phyloP scores from a whole-genome alignment of 2,888 invertebrate species.

The Oxyscelio sp. region DNA sequence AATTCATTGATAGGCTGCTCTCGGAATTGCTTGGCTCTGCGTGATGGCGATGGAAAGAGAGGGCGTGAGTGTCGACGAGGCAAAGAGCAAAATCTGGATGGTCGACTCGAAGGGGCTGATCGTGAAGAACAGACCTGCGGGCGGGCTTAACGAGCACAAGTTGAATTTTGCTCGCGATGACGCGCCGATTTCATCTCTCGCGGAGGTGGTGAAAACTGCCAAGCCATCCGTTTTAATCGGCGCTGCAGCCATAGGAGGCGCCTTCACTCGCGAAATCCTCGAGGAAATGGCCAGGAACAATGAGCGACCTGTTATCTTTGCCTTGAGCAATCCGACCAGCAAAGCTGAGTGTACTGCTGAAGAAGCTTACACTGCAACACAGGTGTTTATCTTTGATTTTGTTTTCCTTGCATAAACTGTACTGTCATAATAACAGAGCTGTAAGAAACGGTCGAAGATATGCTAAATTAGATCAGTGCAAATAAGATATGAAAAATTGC shows the following conservation, averaged over 20 bases:
- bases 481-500: too few relatives aligned
- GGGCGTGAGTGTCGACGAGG: conserved; percentile 93
- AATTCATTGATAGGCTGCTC: conserved; percentile 91
- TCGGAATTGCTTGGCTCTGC: conserved; percentile 97
- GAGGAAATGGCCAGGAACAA: conserved; percentile 95
- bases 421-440: too few relatives aligned
- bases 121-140: conserved; percentile 95
- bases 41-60: conserved; percentile 97
- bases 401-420: too few relatives aligned
- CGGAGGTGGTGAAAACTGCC: conserved; percentile 93
- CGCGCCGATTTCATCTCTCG: conserved; percentile 93
- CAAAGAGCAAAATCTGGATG: conserved; percentile 96
- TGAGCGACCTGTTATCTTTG: conserved; percentile 97
- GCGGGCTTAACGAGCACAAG: conserved; percentile 95
- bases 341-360: conserved; percentile 99
- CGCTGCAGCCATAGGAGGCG: conserved; percentile 97
- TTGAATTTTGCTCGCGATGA: conserved; percentile 94
- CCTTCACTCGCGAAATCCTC: conserved; percentile 97
- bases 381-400: conserved; percentile 91
- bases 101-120: conserved; percentile 98
- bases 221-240: conserved; percentile 98
- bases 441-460: too few relatives aligned
- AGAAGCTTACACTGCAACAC: conserved; percentile 96
- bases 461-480: too few relatives aligned
- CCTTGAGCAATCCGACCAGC: conserved; percentile 98